Conservation (phyloP, 2,113 vertebrate genomes). For the Eupsittula cactorum region DNA sequence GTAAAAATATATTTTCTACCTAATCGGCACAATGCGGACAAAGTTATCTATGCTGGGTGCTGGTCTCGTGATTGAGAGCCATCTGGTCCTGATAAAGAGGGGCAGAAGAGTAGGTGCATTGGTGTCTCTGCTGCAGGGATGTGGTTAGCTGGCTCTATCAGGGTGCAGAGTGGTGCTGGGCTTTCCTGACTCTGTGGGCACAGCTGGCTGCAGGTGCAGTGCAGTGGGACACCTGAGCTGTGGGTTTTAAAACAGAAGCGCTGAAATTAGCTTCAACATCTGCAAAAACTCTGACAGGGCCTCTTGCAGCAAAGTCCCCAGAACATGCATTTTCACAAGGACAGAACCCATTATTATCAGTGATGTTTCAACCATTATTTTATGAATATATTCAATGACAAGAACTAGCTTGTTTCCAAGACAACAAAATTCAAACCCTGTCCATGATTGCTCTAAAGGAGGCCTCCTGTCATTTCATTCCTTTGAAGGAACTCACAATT, state of each 20-base stretch:
- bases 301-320: conserved; percentile 42
- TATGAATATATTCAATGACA: conserved; percentile 74
- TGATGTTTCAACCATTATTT: conserved; percentile 67
- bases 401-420: conserved; percentile 79
- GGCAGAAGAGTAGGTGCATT: background rate
- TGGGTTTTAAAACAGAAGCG: background rate
- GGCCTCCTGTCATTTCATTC: conserved; percentile 73
- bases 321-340: conserved; percentile 60
- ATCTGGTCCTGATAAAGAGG: background rate
- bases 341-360: conserved; percentile 64
- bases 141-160: fast-evolving
- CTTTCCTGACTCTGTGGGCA: background rate
- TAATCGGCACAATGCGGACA: background rate
- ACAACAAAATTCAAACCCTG: conserved; percentile 77
- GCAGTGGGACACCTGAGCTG: background rate
- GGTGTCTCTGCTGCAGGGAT: background rate
- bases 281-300: conserved; percentile 40
- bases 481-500: conserved; percentile 78
- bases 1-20: background rate
- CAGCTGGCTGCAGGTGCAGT: fast-evolving
- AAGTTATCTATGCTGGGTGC: background rate
- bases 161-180: background rate
- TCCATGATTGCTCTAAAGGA: conserved; percentile 70
- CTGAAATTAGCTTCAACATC: conserved; percentile 30
- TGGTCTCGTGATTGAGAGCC: background rate